A percentile compares a stretch with the other conserved stretches of the same genome.
Evolutionary conservation across 2,113 vertebrate species (phyloP).

Genomic region (Ptychochromis oligacanthus): DNA sequence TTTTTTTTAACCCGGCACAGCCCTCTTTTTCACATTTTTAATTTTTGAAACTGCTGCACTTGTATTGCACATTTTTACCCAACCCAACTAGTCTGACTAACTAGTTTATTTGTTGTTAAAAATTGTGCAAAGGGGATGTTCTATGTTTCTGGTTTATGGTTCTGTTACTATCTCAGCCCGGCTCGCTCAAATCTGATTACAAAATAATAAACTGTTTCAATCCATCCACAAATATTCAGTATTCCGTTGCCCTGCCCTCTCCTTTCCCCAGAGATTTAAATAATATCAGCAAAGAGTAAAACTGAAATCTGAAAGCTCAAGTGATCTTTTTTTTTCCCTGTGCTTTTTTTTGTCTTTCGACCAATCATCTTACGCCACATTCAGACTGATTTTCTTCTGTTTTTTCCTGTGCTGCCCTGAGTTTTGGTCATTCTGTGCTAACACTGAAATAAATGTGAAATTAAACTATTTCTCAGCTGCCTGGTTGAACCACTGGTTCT

Average conservation of each 20-base stretch:
- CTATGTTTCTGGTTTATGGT: background rate
- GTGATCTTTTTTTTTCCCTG: background rate
- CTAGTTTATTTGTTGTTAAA: background rate
- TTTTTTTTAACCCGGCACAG: background rate
- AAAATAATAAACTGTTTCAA: background rate
- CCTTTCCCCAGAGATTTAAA: background rate
- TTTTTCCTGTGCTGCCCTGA: background rate
- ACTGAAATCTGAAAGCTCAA: no score
- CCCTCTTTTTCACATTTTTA: background rate
- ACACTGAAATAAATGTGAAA: background rate
- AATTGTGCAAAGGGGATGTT: background rate
- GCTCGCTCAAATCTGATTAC: background rate
- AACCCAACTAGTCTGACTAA: background rate
- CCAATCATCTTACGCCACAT: background rate
- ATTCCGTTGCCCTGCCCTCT: background rate
- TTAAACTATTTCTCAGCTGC: background rate
- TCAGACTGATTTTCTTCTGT: background rate
- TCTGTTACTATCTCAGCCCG: background rate
- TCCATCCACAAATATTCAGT: accelerated
- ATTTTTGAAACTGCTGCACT: background rate
- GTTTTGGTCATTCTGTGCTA: background rate
- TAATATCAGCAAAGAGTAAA: background rate
- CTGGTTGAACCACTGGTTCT: background rate
- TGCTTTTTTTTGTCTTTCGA: background rate
- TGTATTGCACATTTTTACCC: background rate